Evolutionary conservation across 2,797 vertebrate genomes (phyloP).

Genomic region (Nyctibius grandis): DNA sequence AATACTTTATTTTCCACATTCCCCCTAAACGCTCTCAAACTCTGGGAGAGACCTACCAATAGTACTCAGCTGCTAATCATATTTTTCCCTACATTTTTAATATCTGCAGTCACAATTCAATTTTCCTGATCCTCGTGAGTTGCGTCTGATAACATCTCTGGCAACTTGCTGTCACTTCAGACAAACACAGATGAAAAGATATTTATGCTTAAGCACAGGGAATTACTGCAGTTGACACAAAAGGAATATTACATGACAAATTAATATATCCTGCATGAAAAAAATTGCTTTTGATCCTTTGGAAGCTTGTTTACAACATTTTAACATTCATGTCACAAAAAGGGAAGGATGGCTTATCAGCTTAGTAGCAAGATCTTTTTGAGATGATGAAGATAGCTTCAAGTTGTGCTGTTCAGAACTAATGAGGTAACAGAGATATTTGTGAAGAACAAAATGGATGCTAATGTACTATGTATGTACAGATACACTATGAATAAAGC

Average conservation of each 20-base stretch:
- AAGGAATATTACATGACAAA: conserved; percentile 63
- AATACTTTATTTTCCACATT: not conserved
- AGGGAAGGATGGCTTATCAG: not conserved
- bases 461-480: not conserved
- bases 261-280: conserved; percentile 63
- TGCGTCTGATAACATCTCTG: conserved; percentile 28
- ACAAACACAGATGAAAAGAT: conserved; percentile 26
- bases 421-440: not conserved
- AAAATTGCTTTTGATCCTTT: conserved; percentile 1
- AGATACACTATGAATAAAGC: not conserved
- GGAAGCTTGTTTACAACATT: conserved; percentile 18
- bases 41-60: not conserved
- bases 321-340: conserved; percentile 21
- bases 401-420: not conserved
- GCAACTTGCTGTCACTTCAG: conserved; percentile 63
- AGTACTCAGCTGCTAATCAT: conserved; percentile 1
- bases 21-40: not conserved
- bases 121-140: conserved; percentile 39
- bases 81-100: conserved; percentile 45
- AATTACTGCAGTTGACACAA: conserved; percentile 59
- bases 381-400: not conserved
- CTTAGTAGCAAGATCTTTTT: not conserved
- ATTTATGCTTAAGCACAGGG: conserved; percentile 54
- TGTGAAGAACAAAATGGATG: not conserved
- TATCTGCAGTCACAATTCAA: conserved; percentile 29